A percentile compares a stretch with the other conserved stretches of the same genome.
These are phyloP conservation scores for Agrilus mali DNA, from an alignment of 2,888 invertebrate genomes.

Conservation along the genomic window DNA sequence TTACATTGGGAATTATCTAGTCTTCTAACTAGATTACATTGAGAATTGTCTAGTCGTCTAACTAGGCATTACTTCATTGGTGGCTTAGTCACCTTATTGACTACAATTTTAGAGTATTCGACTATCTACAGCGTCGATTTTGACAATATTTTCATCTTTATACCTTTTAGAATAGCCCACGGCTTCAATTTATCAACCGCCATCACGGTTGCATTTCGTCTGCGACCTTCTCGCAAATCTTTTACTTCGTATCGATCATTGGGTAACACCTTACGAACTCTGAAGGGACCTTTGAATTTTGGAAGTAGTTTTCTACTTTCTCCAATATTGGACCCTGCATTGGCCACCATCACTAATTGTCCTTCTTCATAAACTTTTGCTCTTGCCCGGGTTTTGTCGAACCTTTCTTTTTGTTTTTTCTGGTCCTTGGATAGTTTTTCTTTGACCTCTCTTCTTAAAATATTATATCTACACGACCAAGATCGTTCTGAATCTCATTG, in stretches of 20 bases:
- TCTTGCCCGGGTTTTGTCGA: constrained; percentile 1
- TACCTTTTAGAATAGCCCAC: neutral
- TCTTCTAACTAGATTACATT: no score
- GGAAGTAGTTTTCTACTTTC: neutral
- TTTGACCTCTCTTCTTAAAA: constrained; percentile 1
- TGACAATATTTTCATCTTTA: no score
- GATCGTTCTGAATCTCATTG: neutral
- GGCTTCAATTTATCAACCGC: constrained; percentile 3
- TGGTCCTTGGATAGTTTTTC: constrained; percentile 6
- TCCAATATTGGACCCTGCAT: neutral
- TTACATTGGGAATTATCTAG: no score
- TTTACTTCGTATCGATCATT: constrained; percentile 6
- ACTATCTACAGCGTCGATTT: no score
- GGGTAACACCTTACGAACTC: constrained; percentile 1
- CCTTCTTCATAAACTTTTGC: constrained; percentile 1
- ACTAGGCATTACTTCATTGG: no score
- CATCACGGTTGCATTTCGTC: constrained; percentile 1
- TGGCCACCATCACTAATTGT: constrained; percentile 3
- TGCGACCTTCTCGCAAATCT: constrained; percentile 1
- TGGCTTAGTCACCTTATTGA: no score
- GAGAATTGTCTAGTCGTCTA: no score
- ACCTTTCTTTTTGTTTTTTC: constrained; percentile 6
- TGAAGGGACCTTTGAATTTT: constrained; percentile 4
- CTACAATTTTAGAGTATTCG: no score
- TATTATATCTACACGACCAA: constrained; percentile 1